Evolutionary conservation across 2,888 invertebrate genomes (phyloP).

Genomic region (Ypsolopha scabrella): DNA sequence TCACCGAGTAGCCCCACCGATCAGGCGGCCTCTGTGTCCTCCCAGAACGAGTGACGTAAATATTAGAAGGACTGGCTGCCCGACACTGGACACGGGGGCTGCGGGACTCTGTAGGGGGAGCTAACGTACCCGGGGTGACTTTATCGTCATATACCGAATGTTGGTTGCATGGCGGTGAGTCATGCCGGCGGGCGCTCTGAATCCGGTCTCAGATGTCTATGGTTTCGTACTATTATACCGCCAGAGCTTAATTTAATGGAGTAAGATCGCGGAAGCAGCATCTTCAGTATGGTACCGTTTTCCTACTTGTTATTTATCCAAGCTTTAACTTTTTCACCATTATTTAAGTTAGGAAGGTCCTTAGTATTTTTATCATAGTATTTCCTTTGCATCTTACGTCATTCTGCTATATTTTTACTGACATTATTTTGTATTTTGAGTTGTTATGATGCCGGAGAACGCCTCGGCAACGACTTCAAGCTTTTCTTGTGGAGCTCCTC

Average conservation of each 20-base stretch:
- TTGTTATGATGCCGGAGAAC: neutral
- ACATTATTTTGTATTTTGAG: conserved; percentile 4
- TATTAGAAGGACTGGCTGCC: too few species aligned
- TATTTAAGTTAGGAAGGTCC: neutral
- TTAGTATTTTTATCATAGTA: conserved; percentile 4
- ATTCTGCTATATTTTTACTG: too few species aligned
- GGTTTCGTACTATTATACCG: neutral
- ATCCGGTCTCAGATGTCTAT: neutral
- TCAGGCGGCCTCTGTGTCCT: conserved; percentile 12
- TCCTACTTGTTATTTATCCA: neutral
- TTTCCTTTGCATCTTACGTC: too few species aligned
- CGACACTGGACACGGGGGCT: too few species aligned
- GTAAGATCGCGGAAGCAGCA: neutral
- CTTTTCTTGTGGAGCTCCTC: too few species aligned
- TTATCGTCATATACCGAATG: neutral
- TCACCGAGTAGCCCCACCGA: conserved; percentile 7
- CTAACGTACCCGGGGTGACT: neutral
- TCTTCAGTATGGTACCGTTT: neutral
- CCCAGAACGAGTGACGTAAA: conserved; percentile 6
- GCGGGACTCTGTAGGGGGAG: neutral
- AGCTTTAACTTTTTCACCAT: conserved; percentile 5
- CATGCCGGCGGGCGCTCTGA: neutral
- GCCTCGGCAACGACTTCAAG: too few species aligned
- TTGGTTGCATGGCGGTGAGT: neutral
- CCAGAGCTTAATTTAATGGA: too few species aligned